Percentiles rank a stretch among this genome's conserved stretches.
These are phyloP conservation scores for Nematopogon swammerdamellus DNA, from an alignment of 2,888 invertebrate species.

Conservation along the genomic window DNA sequence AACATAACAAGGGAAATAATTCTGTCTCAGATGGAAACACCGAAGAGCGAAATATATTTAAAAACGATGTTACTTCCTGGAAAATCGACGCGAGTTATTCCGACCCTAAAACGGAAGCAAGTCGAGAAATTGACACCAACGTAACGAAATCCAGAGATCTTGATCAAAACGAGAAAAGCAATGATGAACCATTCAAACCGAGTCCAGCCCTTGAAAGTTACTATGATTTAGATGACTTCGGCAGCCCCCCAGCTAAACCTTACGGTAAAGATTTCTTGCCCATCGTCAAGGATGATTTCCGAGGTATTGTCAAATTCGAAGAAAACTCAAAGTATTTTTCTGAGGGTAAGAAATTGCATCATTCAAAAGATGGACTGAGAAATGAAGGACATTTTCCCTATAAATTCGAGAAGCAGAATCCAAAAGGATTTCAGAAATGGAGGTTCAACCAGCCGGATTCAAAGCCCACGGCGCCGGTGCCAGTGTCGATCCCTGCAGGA, in stretches of 20 bases:
- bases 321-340: conserved; percentile 16
- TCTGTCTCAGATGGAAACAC: not conserved
- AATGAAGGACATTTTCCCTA: conserved; percentile 33
- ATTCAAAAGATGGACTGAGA: conserved; percentile 9
- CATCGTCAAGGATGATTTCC: not conserved
- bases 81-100: conserved; percentile 26
- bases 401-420: conserved; percentile 24
- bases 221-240: conserved; percentile 38
- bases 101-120: conserved; percentile 17
- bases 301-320: conserved; percentile 5
- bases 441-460: conserved; percentile 22
- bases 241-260: conserved; percentile 23
- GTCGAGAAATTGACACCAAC: conserved; percentile 13
- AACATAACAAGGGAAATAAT: not conserved
- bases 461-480: conserved; percentile 26
- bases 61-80: conserved; percentile 20
- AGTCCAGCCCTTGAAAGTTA: conserved; percentile 48
- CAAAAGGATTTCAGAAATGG: conserved; percentile 19
- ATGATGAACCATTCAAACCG: conserved; percentile 39
- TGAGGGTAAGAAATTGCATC: not conserved
- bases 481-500: conserved; percentile 30
- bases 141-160: conserved; percentile 13
- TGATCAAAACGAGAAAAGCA: conserved; percentile 12
- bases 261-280: conserved; percentile 19
- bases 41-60: too few relatives aligned